phyloP scores from a whole-genome alignment of 2,113 vertebrate species.

The Zapus hudsonius region DNA sequence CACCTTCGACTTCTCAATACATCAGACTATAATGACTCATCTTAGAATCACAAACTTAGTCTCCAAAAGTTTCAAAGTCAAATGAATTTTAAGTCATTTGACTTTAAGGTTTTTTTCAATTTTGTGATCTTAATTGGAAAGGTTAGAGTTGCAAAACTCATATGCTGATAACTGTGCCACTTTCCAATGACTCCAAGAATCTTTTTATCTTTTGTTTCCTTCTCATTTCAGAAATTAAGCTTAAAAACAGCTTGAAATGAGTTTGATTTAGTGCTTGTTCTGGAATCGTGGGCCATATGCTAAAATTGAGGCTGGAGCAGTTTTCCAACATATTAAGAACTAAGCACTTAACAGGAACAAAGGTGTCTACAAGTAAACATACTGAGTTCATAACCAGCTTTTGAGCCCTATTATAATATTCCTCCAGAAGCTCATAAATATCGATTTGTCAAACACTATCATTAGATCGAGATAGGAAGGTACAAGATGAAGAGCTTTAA shows the following conservation, averaged over 20 bases:
- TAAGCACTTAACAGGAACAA: background rate
- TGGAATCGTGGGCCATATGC: background rate
- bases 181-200: background rate
- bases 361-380: background rate
- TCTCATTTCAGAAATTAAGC: background rate
- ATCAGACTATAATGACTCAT: background rate
- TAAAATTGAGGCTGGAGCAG: background rate
- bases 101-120: slow-evolving; percentile 11
- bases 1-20: slow-evolving; percentile 1
- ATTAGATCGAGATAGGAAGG: slow-evolving; percentile 30
- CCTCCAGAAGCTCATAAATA: slow-evolving; percentile 27
- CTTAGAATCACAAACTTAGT: slow-evolving; percentile 34
- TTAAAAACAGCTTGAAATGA: background rate
- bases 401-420: background rate
- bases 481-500: slow-evolving; percentile 38
- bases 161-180: background rate
- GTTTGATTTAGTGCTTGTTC: slow-evolving; percentile 27
- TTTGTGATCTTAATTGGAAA: background rate
- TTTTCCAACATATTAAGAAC: slow-evolving; percentile 10
- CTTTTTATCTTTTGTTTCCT: background rate
- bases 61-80: slow-evolving; percentile 42
- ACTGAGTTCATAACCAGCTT: background rate
- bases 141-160: background rate
- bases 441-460: slow-evolving; percentile 27
- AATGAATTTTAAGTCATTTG: slow-evolving; percentile 45